These are phyloP conservation scores for Protaetia brevitarsis DNA, from an alignment of 1,140 invertebrate species.

Conservation along the genomic window DNA sequence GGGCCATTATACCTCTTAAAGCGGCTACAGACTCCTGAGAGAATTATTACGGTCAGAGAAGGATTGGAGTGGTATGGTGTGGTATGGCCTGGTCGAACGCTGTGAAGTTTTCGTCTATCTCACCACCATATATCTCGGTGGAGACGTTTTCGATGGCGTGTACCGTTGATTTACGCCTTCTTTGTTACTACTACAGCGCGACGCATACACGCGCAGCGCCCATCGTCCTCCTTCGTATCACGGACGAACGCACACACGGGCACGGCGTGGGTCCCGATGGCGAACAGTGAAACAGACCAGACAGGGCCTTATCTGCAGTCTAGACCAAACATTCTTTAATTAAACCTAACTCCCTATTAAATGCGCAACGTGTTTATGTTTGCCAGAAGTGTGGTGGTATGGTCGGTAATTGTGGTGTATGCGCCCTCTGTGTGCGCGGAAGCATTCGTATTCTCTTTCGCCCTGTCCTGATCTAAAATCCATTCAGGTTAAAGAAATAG, in stretches of 20 bases:
- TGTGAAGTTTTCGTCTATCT: slow-evolving; percentile 30
- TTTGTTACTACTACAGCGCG: slow-evolving; percentile 32
- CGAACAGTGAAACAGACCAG: slow-evolving; percentile 24
- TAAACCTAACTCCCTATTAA: slow-evolving; percentile 30
- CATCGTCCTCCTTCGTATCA: too few relatives aligned
- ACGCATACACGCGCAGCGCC: too few relatives aligned
- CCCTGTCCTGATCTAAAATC: too few relatives aligned
- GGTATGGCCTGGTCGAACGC: background rate
- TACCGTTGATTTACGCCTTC: slow-evolving; percentile 34
- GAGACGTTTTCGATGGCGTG: slow-evolving; percentile 30
- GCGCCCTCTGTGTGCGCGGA: too few relatives aligned
- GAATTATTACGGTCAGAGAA: slow-evolving; percentile 32
- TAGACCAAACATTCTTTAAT: slow-evolving; percentile 34
- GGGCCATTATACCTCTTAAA: slow-evolving; percentile 29
- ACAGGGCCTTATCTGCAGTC: slow-evolving; percentile 30
- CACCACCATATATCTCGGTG: slow-evolving; percentile 32
- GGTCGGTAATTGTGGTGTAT: background rate
- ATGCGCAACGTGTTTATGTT: slow-evolving; percentile 27
- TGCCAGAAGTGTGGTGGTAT: slow-evolving; percentile 5
- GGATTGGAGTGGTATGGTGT: slow-evolving; percentile 7
- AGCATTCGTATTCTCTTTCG: too few relatives aligned
- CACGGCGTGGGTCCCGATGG: background rate
- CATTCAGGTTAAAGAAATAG: too few relatives aligned
- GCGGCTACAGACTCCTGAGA: slow-evolving; percentile 25
- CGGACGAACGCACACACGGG: background rate